These are phyloP conservation scores for Drosophila pseudotalamancana DNA, from an alignment of 2,888 invertebrate genomes.

Conservation along the genomic window DNA sequence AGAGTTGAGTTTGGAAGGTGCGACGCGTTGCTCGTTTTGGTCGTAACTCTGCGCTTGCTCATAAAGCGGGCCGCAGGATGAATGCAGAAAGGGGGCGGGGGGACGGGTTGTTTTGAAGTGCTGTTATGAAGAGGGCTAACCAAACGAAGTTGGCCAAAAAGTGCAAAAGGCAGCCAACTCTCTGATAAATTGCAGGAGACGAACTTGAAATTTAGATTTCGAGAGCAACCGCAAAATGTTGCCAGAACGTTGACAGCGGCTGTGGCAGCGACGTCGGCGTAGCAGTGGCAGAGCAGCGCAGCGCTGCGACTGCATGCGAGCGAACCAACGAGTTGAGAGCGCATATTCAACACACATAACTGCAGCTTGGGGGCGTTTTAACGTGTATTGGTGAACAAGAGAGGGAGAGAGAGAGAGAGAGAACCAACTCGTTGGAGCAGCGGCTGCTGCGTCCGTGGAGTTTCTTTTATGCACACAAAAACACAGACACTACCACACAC, in stretches of 20 bases:
- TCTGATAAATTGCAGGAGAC: slow-evolving; percentile 71
- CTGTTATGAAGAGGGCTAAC: slow-evolving; percentile 58
- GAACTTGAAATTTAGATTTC: slow-evolving; percentile 81
- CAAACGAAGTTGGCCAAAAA: slow-evolving; percentile 46
- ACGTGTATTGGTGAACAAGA: slow-evolving; percentile 44
- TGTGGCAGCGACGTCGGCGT: not conserved
- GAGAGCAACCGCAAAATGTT: slow-evolving; percentile 66
- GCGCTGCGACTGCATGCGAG: slow-evolving; percentile 37
- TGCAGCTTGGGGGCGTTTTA: slow-evolving; percentile 51
- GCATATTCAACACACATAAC: slow-evolving; percentile 2
- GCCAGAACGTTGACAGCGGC: slow-evolving; percentile 22
- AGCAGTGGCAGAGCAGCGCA: slow-evolving; percentile 13
- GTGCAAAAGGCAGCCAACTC: slow-evolving; percentile 45
- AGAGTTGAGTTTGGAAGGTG: slow-evolving; percentile 55
- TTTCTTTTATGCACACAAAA: slow-evolving; percentile 49
- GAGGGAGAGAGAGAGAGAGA: slow-evolving; percentile 10
- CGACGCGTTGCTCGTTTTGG: slow-evolving; percentile 36
- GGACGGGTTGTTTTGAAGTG: slow-evolving; percentile 41
- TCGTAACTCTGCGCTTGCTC: slow-evolving; percentile 56
- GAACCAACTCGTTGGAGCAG: slow-evolving; percentile 40
- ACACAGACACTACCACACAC: slow-evolving; percentile 20
- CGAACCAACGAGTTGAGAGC: slow-evolving; percentile 43
- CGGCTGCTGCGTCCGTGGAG: slow-evolving; percentile 54
- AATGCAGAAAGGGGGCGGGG: slow-evolving; percentile 36
- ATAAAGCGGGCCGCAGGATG: slow-evolving; percentile 49